phyloP scores from a whole-genome alignment of 1,140 invertebrate genomes.

The Heliconius congener region DNA sequence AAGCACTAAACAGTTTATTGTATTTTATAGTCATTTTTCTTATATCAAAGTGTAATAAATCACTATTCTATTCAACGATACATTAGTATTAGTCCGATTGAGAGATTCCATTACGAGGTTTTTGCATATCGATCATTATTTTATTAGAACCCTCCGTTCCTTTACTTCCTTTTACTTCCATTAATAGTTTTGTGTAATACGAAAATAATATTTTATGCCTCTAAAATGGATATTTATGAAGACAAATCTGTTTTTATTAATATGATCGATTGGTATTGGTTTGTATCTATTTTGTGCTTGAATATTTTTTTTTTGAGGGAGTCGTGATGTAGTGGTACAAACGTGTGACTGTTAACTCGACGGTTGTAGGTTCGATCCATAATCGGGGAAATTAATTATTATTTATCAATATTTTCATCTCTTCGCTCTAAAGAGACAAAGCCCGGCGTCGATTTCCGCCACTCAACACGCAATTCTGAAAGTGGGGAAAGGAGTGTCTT shows the following conservation, averaged over 20 bases:
- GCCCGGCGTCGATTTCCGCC: too few relatives aligned
- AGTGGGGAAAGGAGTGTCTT: too few relatives aligned
- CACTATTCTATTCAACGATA: constrained; percentile 65
- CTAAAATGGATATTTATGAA: constrained; percentile 6
- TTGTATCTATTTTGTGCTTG: background rate
- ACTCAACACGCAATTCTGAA: too few relatives aligned
- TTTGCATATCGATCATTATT: constrained; percentile 73
- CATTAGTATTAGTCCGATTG: constrained; percentile 75
- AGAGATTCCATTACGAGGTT: constrained; percentile 68
- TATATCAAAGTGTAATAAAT: constrained; percentile 66
- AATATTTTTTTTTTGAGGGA: background rate
- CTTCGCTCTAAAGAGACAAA: too few relatives aligned
- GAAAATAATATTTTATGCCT: background rate
- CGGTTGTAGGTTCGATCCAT: too few relatives aligned
- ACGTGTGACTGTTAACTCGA: too few relatives aligned
- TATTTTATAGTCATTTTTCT: constrained; percentile 76
- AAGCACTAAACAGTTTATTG: constrained; percentile 42
- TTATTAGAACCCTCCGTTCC: constrained; percentile 36
- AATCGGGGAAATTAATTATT: too few relatives aligned
- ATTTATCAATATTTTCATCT: too few relatives aligned
- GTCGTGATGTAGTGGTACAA: too few relatives aligned
- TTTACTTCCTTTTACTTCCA: background rate
- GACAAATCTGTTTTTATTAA: constrained; percentile 11
- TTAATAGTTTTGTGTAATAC: constrained; percentile 5
- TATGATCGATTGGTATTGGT: background rate